Evolutionary conservation across 2,888 invertebrate species (phyloP).

Genomic region (Galerucella nymphaeae): DNA sequence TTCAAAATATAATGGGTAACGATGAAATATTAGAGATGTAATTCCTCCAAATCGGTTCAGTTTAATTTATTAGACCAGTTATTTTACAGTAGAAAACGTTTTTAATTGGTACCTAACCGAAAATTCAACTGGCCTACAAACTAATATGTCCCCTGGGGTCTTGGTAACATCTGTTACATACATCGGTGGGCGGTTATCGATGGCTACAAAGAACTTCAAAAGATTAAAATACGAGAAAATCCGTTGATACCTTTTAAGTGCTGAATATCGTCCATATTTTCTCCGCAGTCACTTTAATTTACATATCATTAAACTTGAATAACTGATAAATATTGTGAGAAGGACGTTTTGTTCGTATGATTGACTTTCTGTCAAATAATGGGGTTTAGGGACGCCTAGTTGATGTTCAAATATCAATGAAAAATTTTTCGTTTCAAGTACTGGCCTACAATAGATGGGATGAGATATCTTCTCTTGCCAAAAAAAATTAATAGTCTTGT

Average conservation of each 20-base stretch:
- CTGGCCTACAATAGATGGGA: neutral
- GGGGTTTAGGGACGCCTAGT: neutral
- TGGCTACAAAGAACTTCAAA: neutral
- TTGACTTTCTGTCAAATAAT: neutral
- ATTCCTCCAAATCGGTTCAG: neutral
- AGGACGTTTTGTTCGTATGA: neutral
- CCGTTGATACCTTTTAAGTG: neutral
- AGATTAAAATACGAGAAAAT: slow-evolving; percentile 8
- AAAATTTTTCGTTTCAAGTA: neutral
- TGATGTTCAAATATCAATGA: too few species aligned
- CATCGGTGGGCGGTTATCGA: slow-evolving; percentile 2
- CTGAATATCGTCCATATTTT: slow-evolving; percentile 4
- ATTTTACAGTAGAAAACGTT: too few species aligned
- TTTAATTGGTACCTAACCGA: too few species aligned
- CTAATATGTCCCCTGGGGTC: slow-evolving; percentile 7
- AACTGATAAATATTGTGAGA: neutral
- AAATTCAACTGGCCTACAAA: slow-evolving; percentile 4
- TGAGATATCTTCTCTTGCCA: neutral
- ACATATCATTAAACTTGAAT: slow-evolving; percentile 12
- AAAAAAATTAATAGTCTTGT: neutral
- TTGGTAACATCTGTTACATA: neutral
- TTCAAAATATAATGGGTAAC: neutral
- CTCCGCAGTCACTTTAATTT: neutral
- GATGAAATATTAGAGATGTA: slow-evolving; percentile 17
- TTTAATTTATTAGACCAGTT: neutral